A percentile compares a stretch with the other conserved stretches of the same genome.
phyloP scores from a whole-genome alignment of 2,888 invertebrate species.

The Amphipoea oculea region DNA sequence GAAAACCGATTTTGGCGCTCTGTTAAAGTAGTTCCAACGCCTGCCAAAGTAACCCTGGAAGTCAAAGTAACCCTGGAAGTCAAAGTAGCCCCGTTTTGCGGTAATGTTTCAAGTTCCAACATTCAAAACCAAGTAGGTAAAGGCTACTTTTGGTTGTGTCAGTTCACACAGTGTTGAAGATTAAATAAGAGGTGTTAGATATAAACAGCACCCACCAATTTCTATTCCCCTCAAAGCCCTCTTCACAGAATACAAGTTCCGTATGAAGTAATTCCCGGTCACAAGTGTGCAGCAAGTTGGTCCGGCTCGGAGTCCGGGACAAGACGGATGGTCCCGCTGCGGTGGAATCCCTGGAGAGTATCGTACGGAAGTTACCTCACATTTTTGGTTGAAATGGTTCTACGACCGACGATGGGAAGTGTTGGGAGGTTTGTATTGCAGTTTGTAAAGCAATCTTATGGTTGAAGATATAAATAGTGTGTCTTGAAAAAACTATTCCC shows the following conservation, averaged over 20 bases:
- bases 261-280: slow-evolving; percentile 51
- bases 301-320: slow-evolving; percentile 54
- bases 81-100: too few relatives aligned
- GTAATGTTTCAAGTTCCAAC: not conserved
- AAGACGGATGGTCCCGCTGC: slow-evolving; percentile 71
- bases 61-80: too few relatives aligned
- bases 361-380: slow-evolving; percentile 49
- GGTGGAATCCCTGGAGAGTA: slow-evolving; percentile 57
- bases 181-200: not conserved
- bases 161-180: not conserved
- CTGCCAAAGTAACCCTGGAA: too few relatives aligned
- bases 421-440: not conserved
- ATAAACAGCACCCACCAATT: not conserved
- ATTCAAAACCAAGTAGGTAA: not conserved
- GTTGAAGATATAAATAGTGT: not conserved
- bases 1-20: too few relatives aligned
- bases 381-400: slow-evolving; percentile 35
- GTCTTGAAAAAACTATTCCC: not conserved
- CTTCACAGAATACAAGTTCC: slow-evolving; percentile 26
- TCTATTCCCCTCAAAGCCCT: not conserved
- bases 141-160: too few relatives aligned
- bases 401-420: slow-evolving; percentile 1
- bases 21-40: too few relatives aligned
- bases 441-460: not conserved
- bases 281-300: slow-evolving; percentile 56